phyloP scores from a whole-genome alignment of 1,140 invertebrate genomes.

The Caenorhabditis elegans region DNA sequence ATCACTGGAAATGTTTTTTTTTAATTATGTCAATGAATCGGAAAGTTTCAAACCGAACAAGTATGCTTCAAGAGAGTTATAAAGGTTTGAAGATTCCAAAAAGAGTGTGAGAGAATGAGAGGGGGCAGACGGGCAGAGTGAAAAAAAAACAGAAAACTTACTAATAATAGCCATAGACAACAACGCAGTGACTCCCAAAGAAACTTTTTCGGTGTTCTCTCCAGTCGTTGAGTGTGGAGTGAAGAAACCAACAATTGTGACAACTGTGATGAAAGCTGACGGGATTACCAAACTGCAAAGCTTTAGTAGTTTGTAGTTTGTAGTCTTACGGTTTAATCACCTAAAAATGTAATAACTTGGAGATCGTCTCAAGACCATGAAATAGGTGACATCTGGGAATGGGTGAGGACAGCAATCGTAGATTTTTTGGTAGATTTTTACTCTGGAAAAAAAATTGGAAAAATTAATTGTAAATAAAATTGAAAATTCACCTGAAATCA shows the following conservation, averaged over 20 bases:
- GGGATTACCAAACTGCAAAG: conserved; percentile 54
- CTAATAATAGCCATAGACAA: conserved; percentile 60
- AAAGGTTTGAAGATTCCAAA: not conserved
- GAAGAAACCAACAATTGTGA: conserved; percentile 59
- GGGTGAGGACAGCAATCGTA: conserved; percentile 56
- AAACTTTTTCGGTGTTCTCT: conserved; percentile 60
- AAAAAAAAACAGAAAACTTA: not conserved
- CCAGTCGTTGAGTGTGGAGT: conserved; percentile 58
- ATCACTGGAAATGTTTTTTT: conserved; percentile 55
- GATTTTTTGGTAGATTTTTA: conserved; percentile 55
- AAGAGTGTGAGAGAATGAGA: not conserved
- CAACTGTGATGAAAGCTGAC: conserved; percentile 55
- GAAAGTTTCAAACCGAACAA: not conserved
- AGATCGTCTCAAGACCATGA: conserved; percentile 53
- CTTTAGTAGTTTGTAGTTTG: not conserved
- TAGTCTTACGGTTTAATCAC: too few species aligned
- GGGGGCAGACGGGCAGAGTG: too few species aligned
- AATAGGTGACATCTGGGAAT: conserved; percentile 58
- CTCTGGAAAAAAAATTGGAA: not conserved
- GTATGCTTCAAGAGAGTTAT: not conserved
- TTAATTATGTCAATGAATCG: too few species aligned
- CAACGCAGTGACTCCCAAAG: conserved; percentile 56
- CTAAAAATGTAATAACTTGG: conserved; percentile 58
- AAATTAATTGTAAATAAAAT: not conserved
- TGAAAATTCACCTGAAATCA: conserved; percentile 49